Conservation (phyloP, 2,113 vertebrate genomes). For the Crocuta crocuta region DNA sequence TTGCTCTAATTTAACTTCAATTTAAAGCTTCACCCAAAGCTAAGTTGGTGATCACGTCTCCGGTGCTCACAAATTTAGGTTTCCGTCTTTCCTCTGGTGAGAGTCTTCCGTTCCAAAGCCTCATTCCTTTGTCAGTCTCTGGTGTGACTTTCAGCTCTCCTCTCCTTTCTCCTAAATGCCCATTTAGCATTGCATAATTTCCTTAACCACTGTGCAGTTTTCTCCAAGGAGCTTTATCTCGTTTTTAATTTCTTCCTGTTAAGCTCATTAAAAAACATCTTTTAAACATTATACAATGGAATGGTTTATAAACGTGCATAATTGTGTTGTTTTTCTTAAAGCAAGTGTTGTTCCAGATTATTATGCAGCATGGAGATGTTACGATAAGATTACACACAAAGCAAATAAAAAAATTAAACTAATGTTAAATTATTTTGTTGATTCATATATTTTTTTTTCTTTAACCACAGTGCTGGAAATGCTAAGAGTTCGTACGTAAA, state of each 20-base stretch:
- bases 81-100: conserved; percentile 50
- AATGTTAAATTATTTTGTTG: conserved; percentile 73
- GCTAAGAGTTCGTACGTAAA: conserved; percentile 42
- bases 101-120: conserved; percentile 30
- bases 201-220: conserved; percentile 76
- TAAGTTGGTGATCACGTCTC: conserved; percentile 43
- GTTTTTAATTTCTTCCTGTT: conserved; percentile 84
- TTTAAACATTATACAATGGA: conserved; percentile 79
- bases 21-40: conserved; percentile 55
- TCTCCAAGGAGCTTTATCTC: conserved; percentile 77
- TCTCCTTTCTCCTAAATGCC: conserved; percentile 75
- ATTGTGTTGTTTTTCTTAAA: conserved; percentile 78
- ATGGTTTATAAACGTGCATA: conserved; percentile 80
- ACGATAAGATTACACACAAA: conserved; percentile 71
- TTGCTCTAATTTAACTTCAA: conserved; percentile 71
- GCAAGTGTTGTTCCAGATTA: conserved; percentile 77
- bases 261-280: conserved; percentile 82
- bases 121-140: conserved; percentile 64
- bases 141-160: conserved; percentile 75
- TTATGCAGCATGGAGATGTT: conserved; percentile 63
- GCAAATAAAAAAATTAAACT: conserved; percentile 74
- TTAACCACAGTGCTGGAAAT: conserved; percentile 25
- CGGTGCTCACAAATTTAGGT: conserved; percentile 32
- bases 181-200: conserved; percentile 80
- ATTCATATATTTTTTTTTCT: conserved; percentile 55